Percentiles rank a stretch among this genome's conserved stretches.
phyloP scores from a whole-genome alignment of 2,888 invertebrate species.

The Formica aserva region DNA sequence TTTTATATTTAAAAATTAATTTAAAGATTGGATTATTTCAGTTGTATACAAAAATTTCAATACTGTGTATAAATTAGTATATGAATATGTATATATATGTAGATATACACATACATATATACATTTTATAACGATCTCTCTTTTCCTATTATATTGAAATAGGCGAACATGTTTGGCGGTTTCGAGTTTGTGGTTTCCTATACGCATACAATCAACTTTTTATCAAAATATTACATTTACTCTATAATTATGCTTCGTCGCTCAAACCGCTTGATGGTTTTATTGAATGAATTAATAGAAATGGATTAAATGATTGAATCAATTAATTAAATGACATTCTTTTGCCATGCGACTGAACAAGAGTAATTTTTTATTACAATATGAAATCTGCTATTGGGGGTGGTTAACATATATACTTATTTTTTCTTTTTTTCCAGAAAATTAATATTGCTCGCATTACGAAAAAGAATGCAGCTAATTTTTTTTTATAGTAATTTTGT shows the following conservation, averaged over 20 bases:
- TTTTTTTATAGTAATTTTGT: neutral
- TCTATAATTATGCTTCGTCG: neutral
- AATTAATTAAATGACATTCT: constrained; percentile 17
- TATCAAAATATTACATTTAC: neutral
- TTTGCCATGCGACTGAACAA: neutral
- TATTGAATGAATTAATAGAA: constrained; percentile 2
- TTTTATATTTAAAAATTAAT: neutral
- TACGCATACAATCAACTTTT: neutral
- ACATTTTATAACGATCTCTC: neutral
- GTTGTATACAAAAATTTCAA: neutral
- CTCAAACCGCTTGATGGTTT: neutral
- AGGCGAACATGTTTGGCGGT: neutral
- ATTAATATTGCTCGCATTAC: neutral
- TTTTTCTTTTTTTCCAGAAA: neutral
- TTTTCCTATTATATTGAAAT: neutral
- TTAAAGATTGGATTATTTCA: neutral
- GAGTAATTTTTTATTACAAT: neutral
- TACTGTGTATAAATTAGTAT: neutral
- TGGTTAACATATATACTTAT: neutral
- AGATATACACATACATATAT: neutral
- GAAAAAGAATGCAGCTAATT: neutral
- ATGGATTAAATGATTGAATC: constrained; percentile 7
- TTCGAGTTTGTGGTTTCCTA: constrained; percentile 20
- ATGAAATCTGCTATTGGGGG: neutral
- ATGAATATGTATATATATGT: neutral